phyloP scores from a whole-genome alignment of 2,797 vertebrate species.

The Chloroceryle amazona region DNA sequence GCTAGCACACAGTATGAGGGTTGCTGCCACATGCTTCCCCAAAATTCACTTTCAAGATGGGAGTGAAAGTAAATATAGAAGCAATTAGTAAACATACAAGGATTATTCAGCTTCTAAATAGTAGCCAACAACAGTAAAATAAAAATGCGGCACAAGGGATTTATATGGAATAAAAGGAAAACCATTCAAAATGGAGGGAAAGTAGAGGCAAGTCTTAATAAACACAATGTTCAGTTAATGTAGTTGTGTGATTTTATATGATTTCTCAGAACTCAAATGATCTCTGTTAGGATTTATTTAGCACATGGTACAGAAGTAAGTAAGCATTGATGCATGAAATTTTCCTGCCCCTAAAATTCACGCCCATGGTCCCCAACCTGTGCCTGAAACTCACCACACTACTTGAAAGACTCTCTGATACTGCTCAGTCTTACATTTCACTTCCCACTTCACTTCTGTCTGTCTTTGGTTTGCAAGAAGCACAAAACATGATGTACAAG shows the following conservation, averaged over 20 bases:
- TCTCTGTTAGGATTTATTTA: neutral
- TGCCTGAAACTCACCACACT: neutral
- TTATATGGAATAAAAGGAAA: neutral
- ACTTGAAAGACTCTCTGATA: neutral
- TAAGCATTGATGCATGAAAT: neutral
- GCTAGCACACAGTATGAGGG: neutral
- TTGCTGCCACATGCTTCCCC: neutral
- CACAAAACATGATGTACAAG: neutral
- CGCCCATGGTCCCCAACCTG: accelerated
- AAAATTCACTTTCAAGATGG: neutral
- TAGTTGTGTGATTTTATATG: neutral
- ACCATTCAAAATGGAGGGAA: neutral
- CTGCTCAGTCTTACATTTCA: neutral
- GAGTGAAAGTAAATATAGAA: neutral
- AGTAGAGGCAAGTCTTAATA: neutral
- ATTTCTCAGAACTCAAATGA: neutral
- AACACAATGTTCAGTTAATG: neutral
- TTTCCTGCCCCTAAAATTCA: neutral
- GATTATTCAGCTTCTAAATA: neutral
- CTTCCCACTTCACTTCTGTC: neutral
- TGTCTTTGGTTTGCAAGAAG: neutral
- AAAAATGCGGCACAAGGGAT: accelerated
- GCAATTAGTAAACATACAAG: neutral
- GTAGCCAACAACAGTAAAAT: neutral
- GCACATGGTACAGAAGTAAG: neutral